Base-by-base conservation (phyloP, 2,888 invertebrate genomes). In the Sphinx pinastri region DNA sequence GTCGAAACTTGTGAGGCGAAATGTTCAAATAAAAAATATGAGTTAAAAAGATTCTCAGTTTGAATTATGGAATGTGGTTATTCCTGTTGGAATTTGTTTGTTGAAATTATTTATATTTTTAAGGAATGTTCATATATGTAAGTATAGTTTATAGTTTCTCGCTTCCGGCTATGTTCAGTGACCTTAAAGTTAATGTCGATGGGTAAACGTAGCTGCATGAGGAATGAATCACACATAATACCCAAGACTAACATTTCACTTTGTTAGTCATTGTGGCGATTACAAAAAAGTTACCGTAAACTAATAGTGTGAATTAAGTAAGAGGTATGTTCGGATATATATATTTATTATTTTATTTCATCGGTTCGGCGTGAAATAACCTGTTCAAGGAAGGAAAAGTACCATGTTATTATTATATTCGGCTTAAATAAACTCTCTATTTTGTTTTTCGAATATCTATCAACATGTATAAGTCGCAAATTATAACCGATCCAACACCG, bases 161-260 rank as follows among this genome's bases (percentile, higher is more conserved):
- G 63, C 55, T 55, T 63, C 19, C 19, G 49, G 19, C 58, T 10
- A 49, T 63, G 63, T 63, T 19, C 63, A 63, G 63, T 63, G 63
- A 63, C 63, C 63, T 63, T 13, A 63, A 16, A 49, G 63, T 49
- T 63, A 63, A 49, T 63, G 63, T 12, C 63, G 47, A 63, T 63
- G 49, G 49, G 10, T 49, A 47, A 63, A 63, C 63, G 63, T 47
- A 25, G 57, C 57, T 57, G 47, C 63, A 63, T 47, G 63, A 16
- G 47, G 47, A 49, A 63, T 63, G 63, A 63, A 49, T 63, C 63
- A 60, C 60, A 45, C 60, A 49, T 49, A 63, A 63, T 63, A 49
- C 63, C 19, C 16, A 47, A 63, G 49, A 63, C 49, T 47, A 63
- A 49, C 19, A 63, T 63, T 63, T 63, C 63, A 63, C 63, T 63